Evolutionary conservation across 2,797 vertebrate genomes (phyloP), one percentile per base, ranked within the genome.

Genomic region (Danio aesculapii): DNA sequence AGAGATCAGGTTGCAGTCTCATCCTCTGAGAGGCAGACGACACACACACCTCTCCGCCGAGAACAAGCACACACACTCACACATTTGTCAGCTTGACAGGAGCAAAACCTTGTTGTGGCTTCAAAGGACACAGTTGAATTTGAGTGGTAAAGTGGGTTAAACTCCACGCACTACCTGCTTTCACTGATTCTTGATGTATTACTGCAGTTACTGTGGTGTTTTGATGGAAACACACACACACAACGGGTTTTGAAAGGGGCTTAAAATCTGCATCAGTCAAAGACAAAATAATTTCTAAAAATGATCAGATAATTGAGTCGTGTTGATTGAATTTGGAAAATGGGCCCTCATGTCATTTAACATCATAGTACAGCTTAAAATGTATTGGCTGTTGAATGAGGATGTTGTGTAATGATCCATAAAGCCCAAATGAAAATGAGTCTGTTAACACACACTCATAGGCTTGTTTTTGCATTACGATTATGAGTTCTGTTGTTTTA

Each of bases 1-100:
- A 6, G 64, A 77, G 81, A 83, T 72, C 17, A 52, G 43, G 58
- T 82, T 75, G 50, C 64, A 55, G 61, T 57, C 64, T 52, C 75
- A 70, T 66, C 57, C 70, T 63, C 58, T 14, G 47, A 70, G 57
- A 75, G 21, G 21, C 53, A 81, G 47, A 58, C n/a, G 13, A 72
- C 66, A 77, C 74, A 53, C 30, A 30, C 41, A 69, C 9, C 3
- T 49, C 49, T 58, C 47, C 9, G 73, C 12, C 19, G 53, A 77
- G 73, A 43, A 43, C 43, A 76, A 16, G 62, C 59, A 61, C 43
- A 55, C 16, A 62, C 59, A 63, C 59, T 30, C 62, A 47, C 12
- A 58, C 17, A 14, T 7, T 30, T 59, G 44, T 74, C 71, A 58
- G 55, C 59, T 30, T 61, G 57, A 74, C 13, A 5, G 69, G 39